These are phyloP conservation scores for Ceratina australensis DNA, from an alignment of 1,140 invertebrate species.

Conservation along the genomic window DNA sequence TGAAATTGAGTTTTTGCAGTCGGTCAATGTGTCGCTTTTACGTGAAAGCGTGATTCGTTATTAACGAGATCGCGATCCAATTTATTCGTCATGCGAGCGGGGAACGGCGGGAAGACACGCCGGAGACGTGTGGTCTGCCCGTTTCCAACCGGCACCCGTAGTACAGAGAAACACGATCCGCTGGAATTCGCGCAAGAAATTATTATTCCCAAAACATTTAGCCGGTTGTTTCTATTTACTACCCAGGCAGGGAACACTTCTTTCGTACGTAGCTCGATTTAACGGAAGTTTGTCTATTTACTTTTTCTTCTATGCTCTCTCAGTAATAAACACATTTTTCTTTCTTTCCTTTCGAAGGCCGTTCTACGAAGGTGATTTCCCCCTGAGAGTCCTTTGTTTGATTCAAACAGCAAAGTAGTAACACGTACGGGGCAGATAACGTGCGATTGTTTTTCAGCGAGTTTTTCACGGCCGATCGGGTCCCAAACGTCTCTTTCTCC, in stretches of 20 bases:
- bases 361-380: constrained; percentile 53
- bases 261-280: not conserved
- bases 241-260: constrained; percentile 14
- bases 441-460: constrained; percentile 64
- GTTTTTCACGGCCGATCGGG: constrained; percentile 55
- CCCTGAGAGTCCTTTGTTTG: constrained; percentile 35
- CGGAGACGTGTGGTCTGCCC: not conserved
- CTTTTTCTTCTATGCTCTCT: not conserved
- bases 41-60: not conserved
- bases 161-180: not conserved
- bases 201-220: constrained; percentile 22
- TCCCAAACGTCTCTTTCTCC: constrained; percentile 44
- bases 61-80: not conserved
- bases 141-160: not conserved
- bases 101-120: no score
- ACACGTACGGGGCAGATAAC: constrained; percentile 33
- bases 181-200: constrained; percentile 17
- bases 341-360: constrained; percentile 48
- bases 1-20: constrained; percentile 15
- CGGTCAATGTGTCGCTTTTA: not conserved
- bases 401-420: constrained; percentile 20
- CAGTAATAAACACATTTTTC: constrained; percentile 5
- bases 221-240: constrained; percentile 19
- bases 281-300: constrained; percentile 46
- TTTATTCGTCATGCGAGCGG: no score